phyloP scores from a whole-genome alignment of 2,888 invertebrate genomes.

The Chironomus tentans region DNA sequence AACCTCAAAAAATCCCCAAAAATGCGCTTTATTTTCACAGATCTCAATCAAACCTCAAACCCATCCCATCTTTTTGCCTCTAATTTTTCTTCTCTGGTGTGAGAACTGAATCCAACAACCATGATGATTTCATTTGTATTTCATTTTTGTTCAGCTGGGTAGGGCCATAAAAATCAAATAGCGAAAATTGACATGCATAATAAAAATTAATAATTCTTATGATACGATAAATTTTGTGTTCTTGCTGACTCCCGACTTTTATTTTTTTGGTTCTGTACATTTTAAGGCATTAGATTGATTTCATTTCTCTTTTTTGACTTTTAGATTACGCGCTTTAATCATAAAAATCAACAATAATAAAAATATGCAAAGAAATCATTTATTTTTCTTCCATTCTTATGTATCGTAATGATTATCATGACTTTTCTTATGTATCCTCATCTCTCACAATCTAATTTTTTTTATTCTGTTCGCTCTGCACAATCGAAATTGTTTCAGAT shows the following conservation, averaged over 20 bases:
- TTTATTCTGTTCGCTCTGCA: too few relatives aligned
- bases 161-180: conserved; percentile 18
- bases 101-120: background rate
- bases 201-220: conserved; percentile 21
- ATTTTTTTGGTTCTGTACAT: background rate
- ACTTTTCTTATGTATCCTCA: too few relatives aligned
- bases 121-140: too few relatives aligned
- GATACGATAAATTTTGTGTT: background rate
- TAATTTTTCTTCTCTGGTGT: background rate
- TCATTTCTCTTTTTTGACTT: background rate
- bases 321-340: conserved; percentile 1
- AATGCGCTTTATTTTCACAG: too few relatives aligned
- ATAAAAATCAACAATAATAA: conserved; percentile 22
- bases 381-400: background rate
- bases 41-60: too few relatives aligned
- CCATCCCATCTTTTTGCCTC: too few relatives aligned
- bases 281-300: background rate
- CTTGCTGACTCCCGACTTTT: background rate
- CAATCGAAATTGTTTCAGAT: too few relatives aligned
- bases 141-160: background rate
- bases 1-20: too few relatives aligned
- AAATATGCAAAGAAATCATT: conserved; percentile 22
- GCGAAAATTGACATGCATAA: conserved; percentile 21
- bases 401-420: too few relatives aligned
- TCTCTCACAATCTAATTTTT: too few relatives aligned